phyloP scores from a whole-genome alignment of 2,797 vertebrate species.

The Hyperoplus lanceolatus region DNA sequence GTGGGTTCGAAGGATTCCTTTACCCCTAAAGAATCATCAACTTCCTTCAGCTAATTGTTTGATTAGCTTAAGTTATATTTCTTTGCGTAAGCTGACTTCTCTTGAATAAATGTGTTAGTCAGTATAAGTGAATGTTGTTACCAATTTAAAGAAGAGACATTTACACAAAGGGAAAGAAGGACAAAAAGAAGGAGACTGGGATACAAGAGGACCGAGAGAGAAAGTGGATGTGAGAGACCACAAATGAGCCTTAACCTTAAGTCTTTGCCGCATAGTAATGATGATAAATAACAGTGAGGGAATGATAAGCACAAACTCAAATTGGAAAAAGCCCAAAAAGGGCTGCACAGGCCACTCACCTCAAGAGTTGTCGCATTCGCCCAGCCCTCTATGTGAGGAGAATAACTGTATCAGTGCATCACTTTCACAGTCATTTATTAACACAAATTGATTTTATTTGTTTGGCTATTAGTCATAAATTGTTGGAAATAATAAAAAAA shows the following conservation, averaged over 20 bases:
- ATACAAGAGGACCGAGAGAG: slow-evolving; percentile 11
- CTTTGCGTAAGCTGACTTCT: slow-evolving; percentile 19
- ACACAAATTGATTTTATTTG: background rate
- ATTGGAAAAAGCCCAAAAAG: slow-evolving; percentile 51
- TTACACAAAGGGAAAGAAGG: background rate
- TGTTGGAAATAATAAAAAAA: background rate
- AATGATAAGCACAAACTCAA: slow-evolving; percentile 53
- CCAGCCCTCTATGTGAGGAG: background rate
- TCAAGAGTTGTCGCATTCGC: background rate
- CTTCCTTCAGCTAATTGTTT: slow-evolving; percentile 69
- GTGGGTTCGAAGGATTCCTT: slow-evolving; percentile 53
- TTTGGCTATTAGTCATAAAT: background rate
- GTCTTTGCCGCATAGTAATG: slow-evolving; percentile 63
- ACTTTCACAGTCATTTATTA: slow-evolving; percentile 7
- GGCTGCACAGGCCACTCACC: slow-evolving; percentile 29
- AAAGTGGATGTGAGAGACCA: slow-evolving; percentile 28
- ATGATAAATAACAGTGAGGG: slow-evolving; percentile 69
- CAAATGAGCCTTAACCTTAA: slow-evolving; percentile 67
- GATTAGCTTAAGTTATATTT: slow-evolving; percentile 68
- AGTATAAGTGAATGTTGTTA: slow-evolving; percentile 7
- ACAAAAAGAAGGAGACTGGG: background rate
- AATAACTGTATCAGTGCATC: background rate
- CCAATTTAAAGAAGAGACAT: background rate
- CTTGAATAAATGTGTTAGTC: slow-evolving; percentile 18
- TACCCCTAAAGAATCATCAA: slow-evolving; percentile 62